These are phyloP conservation scores for Tenebrio molitor DNA, from an alignment of 1,140 invertebrate genomes.

Conservation along the genomic window DNA sequence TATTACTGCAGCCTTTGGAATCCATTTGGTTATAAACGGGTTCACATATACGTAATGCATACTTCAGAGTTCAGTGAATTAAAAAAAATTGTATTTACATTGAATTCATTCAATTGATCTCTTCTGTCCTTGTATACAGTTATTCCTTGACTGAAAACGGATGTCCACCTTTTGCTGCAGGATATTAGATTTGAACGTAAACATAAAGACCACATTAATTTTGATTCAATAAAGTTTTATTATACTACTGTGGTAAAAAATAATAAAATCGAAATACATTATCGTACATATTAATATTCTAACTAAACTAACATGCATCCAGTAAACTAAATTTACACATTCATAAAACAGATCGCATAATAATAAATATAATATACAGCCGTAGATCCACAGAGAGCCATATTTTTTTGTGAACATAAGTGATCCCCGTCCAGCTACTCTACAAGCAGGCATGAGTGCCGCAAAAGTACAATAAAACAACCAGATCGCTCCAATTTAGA, in stretches of 20 bases:
- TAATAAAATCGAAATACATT: conserved; percentile 67
- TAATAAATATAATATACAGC: conserved; percentile 65
- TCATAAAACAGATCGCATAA: conserved; percentile 62
- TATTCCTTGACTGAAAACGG: no score
- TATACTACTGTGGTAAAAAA: conserved; percentile 66
- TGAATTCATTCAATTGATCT: no score
- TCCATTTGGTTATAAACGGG: no score
- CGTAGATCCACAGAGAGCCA: conserved; percentile 66
- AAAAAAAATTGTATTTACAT: no score
- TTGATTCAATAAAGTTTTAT: conserved; percentile 57
- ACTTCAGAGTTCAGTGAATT: no score
- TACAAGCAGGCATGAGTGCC: conserved; percentile 59
- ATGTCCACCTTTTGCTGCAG: no score
- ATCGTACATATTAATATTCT: conserved; percentile 64
- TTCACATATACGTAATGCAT: no score
- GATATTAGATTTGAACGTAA: no score
- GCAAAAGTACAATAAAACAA: conserved; percentile 59
- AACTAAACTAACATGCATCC: conserved; percentile 66
- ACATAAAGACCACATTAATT: not conserved
- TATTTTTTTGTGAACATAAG: conserved; percentile 63
- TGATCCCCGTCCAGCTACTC: conserved; percentile 68
- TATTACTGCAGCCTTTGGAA: no score
- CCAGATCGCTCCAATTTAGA: conserved; percentile 64
- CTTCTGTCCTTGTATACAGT: no score
- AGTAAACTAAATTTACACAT: conserved; percentile 64